A percentile compares a stretch with the other conserved stretches of the same genome.
These are phyloP conservation scores for Sphenodon punctatus DNA, from an alignment of 2,797 vertebrate species.

Conservation along the genomic window DNA sequence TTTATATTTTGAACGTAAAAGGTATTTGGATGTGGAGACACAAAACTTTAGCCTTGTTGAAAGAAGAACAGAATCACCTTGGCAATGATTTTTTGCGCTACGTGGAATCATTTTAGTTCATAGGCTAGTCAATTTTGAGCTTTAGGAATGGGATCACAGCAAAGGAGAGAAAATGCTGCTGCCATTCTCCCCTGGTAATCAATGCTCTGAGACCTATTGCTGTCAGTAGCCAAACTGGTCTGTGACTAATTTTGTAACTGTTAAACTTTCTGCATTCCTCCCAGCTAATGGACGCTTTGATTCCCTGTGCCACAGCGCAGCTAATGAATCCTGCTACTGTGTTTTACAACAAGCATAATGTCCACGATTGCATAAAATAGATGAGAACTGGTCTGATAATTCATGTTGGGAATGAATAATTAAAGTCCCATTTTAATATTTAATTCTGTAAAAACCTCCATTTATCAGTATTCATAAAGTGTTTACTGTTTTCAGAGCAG, in stretches of 20 bases:
- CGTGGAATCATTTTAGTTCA: background rate
- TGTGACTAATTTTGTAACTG: background rate
- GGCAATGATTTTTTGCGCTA: background rate
- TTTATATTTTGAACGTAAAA: background rate
- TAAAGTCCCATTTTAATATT: background rate
- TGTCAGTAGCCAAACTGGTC: background rate
- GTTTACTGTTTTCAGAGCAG: background rate
- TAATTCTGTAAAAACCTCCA: background rate
- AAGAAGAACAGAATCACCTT: background rate
- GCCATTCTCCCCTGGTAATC: background rate
- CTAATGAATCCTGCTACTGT: background rate
- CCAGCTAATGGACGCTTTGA: fast-evolving
- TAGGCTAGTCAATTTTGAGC: background rate
- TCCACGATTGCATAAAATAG: background rate
- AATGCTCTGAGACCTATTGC: background rate
- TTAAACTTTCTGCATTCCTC: background rate
- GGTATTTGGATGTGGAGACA: background rate
- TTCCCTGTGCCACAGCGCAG: background rate
- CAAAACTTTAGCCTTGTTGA: background rate
- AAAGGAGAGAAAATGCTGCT: background rate
- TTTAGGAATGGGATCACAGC: background rate
- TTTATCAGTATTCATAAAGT: background rate
- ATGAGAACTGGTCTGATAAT: background rate
- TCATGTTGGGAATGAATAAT: background rate
- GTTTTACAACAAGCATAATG: background rate